Evolutionary conservation across 1,140 invertebrate species (phyloP).

Genomic region (Pentalonia nigronervosa): DNA sequence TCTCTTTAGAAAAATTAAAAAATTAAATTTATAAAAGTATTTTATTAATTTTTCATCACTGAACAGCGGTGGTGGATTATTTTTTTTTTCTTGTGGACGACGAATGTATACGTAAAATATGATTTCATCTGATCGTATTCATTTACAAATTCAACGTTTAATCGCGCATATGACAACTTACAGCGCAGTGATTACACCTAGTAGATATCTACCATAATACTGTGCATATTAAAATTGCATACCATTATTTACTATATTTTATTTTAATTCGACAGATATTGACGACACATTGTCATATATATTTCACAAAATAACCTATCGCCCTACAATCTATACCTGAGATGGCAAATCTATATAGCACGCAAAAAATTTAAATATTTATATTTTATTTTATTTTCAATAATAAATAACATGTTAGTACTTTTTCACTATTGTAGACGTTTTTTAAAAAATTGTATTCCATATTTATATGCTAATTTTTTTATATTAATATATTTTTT

Average conservation of each 20-base stretch:
- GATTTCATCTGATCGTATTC: neutral
- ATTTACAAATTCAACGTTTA: neutral
- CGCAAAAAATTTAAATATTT: too few species aligned
- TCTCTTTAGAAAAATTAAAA: neutral
- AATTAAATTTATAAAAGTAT: slow-evolving; percentile 5
- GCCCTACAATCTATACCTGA: neutral
- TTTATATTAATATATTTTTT: too few species aligned
- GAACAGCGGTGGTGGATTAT: neutral
- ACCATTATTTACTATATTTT: neutral
- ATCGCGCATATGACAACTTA: neutral
- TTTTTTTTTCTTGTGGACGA: neutral
- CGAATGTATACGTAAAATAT: neutral
- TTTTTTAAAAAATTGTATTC: too few species aligned
- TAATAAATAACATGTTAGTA: too few species aligned
- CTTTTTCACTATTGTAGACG: too few species aligned
- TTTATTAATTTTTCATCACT: neutral
- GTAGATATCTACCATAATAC: neutral
- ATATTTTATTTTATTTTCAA: too few species aligned
- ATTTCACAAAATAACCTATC: neutral
- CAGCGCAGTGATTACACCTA: neutral
- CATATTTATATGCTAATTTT: too few species aligned
- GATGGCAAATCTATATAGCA: too few species aligned
- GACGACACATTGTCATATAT: too few species aligned
- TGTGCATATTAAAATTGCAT: neutral
- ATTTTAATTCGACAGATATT: too few species aligned